These are phyloP conservation scores for Leptinotarsa undecemlineata DNA, from an alignment of 1,140 invertebrate species.

Conservation along the genomic window DNA sequence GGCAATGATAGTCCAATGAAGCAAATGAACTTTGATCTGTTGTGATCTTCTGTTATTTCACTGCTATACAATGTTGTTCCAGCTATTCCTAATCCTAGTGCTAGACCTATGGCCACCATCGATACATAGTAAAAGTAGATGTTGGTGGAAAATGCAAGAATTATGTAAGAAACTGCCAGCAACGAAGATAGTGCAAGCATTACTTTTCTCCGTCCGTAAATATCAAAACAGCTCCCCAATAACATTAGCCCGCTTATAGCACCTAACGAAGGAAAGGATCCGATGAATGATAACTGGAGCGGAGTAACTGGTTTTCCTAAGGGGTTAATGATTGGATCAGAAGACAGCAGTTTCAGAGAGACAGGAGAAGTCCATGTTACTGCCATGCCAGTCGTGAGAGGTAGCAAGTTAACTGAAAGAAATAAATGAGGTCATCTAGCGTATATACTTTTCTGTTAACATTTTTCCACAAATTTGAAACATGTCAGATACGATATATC, in stretches of 20 bases:
- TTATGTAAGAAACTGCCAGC: slow-evolving; percentile 16
- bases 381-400: slow-evolving; percentile 65
- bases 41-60: slow-evolving; percentile 56
- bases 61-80: slow-evolving; percentile 59
- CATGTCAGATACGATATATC: too few species aligned
- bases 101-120: slow-evolving; percentile 55
- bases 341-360: slow-evolving; percentile 58
- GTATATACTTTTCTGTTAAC: too few species aligned
- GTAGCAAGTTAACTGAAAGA: slow-evolving; percentile 66
- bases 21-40: slow-evolving; percentile 44
- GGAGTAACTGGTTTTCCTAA: slow-evolving; percentile 50
- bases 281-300: slow-evolving; percentile 75
- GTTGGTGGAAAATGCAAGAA: slow-evolving; percentile 47
- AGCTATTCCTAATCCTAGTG: slow-evolving; percentile 56
- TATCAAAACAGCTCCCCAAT: slow-evolving; percentile 51
- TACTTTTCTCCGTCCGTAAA: slow-evolving; percentile 56
- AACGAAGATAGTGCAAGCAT: slow-evolving; percentile 53
- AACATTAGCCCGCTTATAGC: slow-evolving; percentile 58
- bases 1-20: slow-evolving; percentile 43
- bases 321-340: slow-evolving; percentile 36
- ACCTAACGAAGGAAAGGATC: slow-evolving; percentile 77
- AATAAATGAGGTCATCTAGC: background rate
- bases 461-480: too few species aligned
- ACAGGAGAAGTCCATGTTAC: slow-evolving; percentile 76
- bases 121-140: slow-evolving; percentile 53